Conservation (phyloP, 2,888 invertebrate species). For the Norana najaformis region DNA sequence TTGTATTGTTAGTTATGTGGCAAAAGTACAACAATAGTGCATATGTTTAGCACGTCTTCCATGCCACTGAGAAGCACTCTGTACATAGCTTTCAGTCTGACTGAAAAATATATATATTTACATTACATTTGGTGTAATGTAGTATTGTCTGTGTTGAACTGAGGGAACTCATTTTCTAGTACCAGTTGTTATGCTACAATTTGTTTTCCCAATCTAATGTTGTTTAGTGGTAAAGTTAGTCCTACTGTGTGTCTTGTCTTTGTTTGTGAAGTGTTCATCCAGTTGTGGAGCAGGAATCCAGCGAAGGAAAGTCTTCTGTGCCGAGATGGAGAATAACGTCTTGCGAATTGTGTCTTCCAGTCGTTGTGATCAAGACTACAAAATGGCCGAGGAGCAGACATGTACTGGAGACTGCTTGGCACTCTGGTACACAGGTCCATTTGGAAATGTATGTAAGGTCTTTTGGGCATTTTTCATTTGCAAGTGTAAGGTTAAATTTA, state of each 20-base stretch:
- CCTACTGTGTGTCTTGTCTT: neutral
- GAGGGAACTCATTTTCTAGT: no score
- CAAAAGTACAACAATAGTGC: neutral
- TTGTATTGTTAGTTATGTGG: neutral
- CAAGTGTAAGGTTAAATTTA: neutral
- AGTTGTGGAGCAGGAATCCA: conserved; percentile 56
- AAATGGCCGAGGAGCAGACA: neutral
- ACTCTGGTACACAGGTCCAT: conserved; percentile 82
- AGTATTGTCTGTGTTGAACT: neutral
- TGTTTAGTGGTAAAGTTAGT: neutral
- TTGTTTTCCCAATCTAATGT: neutral
- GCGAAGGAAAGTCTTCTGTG: conserved; percentile 53
- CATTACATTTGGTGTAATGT: neutral
- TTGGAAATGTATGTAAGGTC: conserved; percentile 67
- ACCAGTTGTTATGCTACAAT: no score
- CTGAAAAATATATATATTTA: neutral
- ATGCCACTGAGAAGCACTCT: neutral
- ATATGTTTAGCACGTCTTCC: neutral
- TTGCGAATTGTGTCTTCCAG: neutral
- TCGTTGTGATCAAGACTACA: conserved; percentile 24
- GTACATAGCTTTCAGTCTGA: neutral
- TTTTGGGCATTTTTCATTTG: neutral
- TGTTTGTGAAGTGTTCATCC: conserved; percentile 52
- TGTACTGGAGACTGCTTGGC: conserved; percentile 65
- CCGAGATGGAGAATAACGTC: neutral